Conservation (phyloP, 2,797 vertebrate species). For the Triplophysa bombifrons region DNA sequence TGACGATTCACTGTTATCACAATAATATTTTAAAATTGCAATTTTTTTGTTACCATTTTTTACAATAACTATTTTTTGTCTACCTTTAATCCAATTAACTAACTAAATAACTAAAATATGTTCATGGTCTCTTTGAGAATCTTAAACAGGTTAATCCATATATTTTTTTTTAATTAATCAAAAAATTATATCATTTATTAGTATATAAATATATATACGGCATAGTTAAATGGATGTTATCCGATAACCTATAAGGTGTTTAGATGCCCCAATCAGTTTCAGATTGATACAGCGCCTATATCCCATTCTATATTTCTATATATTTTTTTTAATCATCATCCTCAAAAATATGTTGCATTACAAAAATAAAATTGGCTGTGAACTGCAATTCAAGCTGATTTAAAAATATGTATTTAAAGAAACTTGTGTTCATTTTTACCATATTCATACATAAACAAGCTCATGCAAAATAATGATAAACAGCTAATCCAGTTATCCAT, state of each 20-base stretch:
- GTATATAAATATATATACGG: no score
- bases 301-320: background rate
- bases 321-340: background rate
- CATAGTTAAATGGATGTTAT: background rate
- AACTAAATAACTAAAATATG: no score
- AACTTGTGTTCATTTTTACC: slow-evolving; percentile 5
- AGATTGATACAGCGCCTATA: background rate
- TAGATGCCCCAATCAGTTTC: background rate
- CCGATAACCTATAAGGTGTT: background rate
- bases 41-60: no score
- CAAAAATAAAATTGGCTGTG: background rate
- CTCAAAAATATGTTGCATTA: background rate
- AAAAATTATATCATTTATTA: no score
- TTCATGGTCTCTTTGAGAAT: no score
- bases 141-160: no score
- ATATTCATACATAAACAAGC: slow-evolving; percentile 13
- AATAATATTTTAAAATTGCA: no score
- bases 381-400: background rate
- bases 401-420: slow-evolving; percentile 3
- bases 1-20: background rate
- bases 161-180: no score
- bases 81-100: no score
- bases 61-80: no score
- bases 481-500: slow-evolving; percentile 46
- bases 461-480: slow-evolving; percentile 49